Percentiles rank a stretch among this genome's conserved stretches.
Conservation (phyloP, 2,797 vertebrate species). For the Danio jaintianensis region DNA sequence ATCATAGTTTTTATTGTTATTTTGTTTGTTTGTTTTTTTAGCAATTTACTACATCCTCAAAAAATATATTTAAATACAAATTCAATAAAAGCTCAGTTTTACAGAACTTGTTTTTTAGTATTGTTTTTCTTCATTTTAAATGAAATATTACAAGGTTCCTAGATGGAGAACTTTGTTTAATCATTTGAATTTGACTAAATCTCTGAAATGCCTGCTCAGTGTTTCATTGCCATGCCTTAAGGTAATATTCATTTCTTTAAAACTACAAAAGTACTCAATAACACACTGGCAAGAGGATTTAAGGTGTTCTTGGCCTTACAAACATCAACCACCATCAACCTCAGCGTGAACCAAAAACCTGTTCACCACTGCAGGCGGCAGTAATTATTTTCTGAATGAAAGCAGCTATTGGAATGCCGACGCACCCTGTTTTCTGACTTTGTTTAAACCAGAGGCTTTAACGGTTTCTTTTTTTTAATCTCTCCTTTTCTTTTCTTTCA, state of each 20-base stretch:
- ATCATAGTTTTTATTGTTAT: too few relatives aligned
- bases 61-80: too few relatives aligned
- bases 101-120: slow-evolving; percentile 17
- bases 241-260: slow-evolving; percentile 31
- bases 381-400: slow-evolving; percentile 57
- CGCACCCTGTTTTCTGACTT: slow-evolving; percentile 48
- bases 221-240: slow-evolving; percentile 26
- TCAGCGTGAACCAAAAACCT: slow-evolving; percentile 23
- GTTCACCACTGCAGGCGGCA: slow-evolving; percentile 20
- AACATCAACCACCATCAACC: slow-evolving; percentile 44
- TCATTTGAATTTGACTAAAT: slow-evolving; percentile 13
- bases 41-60: too few relatives aligned
- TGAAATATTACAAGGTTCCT: neutral
- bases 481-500: slow-evolving; percentile 11
- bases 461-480: slow-evolving; percentile 19
- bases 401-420: slow-evolving; percentile 45
- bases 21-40: too few relatives aligned
- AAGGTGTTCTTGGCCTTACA: neutral
- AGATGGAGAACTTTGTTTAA: slow-evolving; percentile 4
- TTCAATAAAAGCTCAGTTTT: too few relatives aligned
- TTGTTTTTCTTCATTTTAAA: slow-evolving; percentile 26
- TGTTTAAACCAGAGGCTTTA: slow-evolving; percentile 31
- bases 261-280: slow-evolving; percentile 23
- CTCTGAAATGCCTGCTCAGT: slow-evolving; percentile 11
- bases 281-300: slow-evolving; percentile 31